Conservation (phyloP, 2,113 vertebrate genomes). For the Ciconia boyciana region DNA sequence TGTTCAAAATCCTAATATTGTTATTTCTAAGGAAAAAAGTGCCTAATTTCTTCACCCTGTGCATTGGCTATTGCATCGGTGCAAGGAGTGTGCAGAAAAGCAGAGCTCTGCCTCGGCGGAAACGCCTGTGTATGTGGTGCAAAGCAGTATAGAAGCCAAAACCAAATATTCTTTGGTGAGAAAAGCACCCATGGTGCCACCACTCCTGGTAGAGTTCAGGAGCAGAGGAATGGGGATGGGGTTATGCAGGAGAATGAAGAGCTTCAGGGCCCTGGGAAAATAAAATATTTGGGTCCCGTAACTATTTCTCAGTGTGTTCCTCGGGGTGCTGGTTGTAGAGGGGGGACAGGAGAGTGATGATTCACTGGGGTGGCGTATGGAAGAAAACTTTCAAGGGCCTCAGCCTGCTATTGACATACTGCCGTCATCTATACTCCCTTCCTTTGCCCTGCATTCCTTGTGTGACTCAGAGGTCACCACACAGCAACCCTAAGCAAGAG, state of each 20-base stretch:
- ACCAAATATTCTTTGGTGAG: neutral
- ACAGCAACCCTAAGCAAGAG: neutral
- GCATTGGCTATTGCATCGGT: neutral
- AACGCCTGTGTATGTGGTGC: fast-evolving
- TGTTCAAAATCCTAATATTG: neutral
- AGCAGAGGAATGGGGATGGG: neutral
- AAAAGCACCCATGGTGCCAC: neutral
- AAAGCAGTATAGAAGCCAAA: neutral
- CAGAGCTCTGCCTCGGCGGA: neutral
- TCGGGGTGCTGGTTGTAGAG: neutral
- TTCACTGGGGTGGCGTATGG: neutral
- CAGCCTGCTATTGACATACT: neutral
- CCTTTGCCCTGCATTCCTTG: neutral
- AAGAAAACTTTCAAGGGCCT: neutral
- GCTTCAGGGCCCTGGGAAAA: neutral
- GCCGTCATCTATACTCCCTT: neutral
- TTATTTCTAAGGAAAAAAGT: neutral
- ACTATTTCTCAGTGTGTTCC: neutral
- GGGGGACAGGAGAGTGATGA: neutral
- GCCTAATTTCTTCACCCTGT: neutral
- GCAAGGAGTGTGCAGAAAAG: neutral
- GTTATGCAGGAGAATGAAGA: neutral
- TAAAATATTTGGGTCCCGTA: neutral
- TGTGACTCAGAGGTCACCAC: neutral
- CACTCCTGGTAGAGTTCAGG: neutral